These are phyloP conservation scores for Arion vulgaris DNA, from an alignment of 1,140 invertebrate genomes.

Conservation along the genomic window DNA sequence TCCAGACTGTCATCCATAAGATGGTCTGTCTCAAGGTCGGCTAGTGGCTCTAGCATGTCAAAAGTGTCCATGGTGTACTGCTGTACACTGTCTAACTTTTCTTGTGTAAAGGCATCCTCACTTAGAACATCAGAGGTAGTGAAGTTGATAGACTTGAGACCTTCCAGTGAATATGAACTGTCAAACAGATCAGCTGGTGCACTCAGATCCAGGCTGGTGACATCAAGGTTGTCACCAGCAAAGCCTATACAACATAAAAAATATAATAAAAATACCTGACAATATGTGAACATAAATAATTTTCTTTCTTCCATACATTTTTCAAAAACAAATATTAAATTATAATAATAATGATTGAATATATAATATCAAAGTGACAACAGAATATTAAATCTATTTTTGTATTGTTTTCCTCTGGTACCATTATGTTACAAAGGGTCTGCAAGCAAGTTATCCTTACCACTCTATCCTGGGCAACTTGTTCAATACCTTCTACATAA, in stretches of 20 bases:
- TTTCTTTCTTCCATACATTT: too few species aligned
- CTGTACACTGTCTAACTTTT: not conserved
- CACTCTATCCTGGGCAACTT: too few species aligned
- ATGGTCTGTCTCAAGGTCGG: conserved; percentile 39
- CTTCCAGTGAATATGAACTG: not conserved
- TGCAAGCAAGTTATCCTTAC: too few species aligned
- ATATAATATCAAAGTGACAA: too few species aligned
- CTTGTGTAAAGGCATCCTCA: not conserved
- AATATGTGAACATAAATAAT: too few species aligned
- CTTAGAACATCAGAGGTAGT: not conserved
- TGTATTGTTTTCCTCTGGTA: too few species aligned
- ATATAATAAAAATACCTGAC: too few species aligned
- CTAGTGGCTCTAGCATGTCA: conserved; percentile 33
- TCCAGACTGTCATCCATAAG: conserved; percentile 55
- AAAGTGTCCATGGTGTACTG: conserved; percentile 18
- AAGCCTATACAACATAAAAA: conserved; percentile 32
- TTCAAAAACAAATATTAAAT: too few species aligned
- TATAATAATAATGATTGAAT: too few species aligned
- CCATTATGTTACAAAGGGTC: too few species aligned
- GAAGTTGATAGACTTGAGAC: conserved; percentile 16
- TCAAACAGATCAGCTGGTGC: conserved; percentile 1
- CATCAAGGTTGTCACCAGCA: conserved; percentile 39
- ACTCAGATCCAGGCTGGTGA: conserved; percentile 24
- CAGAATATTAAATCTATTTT: too few species aligned
- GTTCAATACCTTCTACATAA: too few species aligned